These are phyloP conservation scores for Sinotaia quadrata DNA, from an alignment of 2,888 invertebrate genomes.

Conservation along the genomic window DNA sequence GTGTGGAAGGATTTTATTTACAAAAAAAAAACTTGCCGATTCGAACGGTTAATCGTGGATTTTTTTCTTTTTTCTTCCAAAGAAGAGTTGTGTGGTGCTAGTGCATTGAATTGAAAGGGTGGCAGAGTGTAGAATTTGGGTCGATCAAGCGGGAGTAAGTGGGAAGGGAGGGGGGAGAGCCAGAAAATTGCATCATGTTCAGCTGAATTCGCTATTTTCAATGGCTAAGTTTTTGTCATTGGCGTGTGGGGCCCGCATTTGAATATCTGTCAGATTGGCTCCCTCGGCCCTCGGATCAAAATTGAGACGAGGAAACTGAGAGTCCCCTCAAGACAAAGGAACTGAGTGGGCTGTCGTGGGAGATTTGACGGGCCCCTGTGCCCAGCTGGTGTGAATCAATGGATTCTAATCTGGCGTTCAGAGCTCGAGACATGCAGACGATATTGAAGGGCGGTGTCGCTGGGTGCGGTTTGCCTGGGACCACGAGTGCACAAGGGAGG, in stretches of 20 bases:
- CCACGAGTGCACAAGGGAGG: background rate
- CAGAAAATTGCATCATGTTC: conserved; percentile 11
- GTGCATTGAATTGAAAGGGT: too few species aligned
- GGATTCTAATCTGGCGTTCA: background rate
- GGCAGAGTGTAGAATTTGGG: too few species aligned
- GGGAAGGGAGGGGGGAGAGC: background rate
- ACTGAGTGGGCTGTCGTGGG: background rate
- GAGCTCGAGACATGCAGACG: background rate
- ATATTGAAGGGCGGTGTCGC: background rate
- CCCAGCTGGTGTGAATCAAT: conserved; percentile 18
- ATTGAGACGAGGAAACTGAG: background rate
- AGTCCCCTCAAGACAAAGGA: background rate
- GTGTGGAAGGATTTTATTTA: too few species aligned
- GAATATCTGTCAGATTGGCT: conserved; percentile 3
- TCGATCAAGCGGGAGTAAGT: background rate
- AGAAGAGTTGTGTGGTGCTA: too few species aligned
- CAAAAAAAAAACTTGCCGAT: too few species aligned
- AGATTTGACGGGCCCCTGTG: background rate
- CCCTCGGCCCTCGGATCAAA: background rate
- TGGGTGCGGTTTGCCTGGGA: background rate
- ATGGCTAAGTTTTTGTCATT: background rate
- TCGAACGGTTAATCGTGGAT: too few species aligned
- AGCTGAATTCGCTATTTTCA: background rate
- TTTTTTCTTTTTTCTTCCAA: too few species aligned
- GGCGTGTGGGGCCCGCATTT: background rate